Conservation (phyloP, 2,113 vertebrate species). For the Phocoena phocoena region DNA sequence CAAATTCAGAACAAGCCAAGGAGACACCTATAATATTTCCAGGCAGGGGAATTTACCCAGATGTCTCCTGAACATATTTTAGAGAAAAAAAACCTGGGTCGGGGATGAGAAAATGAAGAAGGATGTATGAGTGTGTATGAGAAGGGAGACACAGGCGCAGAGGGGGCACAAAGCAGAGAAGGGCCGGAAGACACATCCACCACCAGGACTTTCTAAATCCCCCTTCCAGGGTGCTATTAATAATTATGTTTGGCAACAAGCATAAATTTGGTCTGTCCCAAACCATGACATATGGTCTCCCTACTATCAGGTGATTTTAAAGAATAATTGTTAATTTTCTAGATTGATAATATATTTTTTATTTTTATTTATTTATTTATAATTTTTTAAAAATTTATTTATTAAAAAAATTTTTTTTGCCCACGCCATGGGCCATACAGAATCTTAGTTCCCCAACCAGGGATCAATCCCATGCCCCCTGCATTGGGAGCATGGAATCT, state of each 20-base stretch:
- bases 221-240: not conserved
- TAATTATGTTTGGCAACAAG: not conserved
- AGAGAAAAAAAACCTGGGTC: not conserved
- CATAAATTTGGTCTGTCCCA: not conserved
- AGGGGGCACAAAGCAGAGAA: not conserved
- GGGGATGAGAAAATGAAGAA: constrained; percentile 4
- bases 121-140: not conserved
- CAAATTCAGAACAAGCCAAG: constrained; percentile 18
- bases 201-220: not conserved
- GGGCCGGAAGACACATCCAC: not conserved
- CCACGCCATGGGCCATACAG: too few relatives aligned
- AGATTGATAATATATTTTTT: not conserved
- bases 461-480: too few relatives aligned
- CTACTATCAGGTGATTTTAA: not conserved
- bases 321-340: not conserved
- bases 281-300: not conserved
- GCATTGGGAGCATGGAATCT: too few relatives aligned
- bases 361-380: not conserved
- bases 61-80: not conserved
- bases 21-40: not conserved
- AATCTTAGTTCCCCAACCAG: too few relatives aligned
- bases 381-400: too few relatives aligned
- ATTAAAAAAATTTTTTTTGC: too few relatives aligned
- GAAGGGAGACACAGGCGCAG: not conserved
- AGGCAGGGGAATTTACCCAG: not conserved